These are phyloP conservation scores for Drosophila equinoxialis DNA, from an alignment of 1,140 invertebrate species.

Conservation along the genomic window DNA sequence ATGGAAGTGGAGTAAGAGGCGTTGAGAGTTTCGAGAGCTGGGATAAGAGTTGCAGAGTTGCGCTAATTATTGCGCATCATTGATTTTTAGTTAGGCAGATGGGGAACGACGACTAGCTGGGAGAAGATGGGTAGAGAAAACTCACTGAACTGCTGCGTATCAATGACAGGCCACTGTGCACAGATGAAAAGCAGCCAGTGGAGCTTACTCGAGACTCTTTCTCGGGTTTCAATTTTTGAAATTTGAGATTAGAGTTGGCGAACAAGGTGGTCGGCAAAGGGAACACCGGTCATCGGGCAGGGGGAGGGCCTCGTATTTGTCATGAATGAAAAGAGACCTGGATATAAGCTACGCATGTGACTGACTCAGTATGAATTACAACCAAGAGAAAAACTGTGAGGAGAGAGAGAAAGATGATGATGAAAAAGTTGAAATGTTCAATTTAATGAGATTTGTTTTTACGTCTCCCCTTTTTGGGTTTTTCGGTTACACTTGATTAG, in stretches of 20 bases:
- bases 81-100: constrained; percentile 41
- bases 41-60: constrained; percentile 44
- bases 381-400: neutral
- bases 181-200: constrained; percentile 37
- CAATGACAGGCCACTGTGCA: constrained; percentile 62
- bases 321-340: constrained; percentile 66
- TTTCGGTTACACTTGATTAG: constrained; percentile 71
- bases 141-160: constrained; percentile 29
- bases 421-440: constrained; percentile 28
- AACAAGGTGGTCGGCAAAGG: too few relatives aligned
- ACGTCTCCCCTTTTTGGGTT: constrained; percentile 26
- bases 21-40: constrained; percentile 13
- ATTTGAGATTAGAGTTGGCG: constrained; percentile 22
- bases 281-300: too few relatives aligned
- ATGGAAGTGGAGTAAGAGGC: constrained; percentile 6
- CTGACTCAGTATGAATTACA: constrained; percentile 33
- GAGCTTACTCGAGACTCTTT: neutral
- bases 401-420: neutral
- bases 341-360: constrained; percentile 39
- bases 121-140: neutral
- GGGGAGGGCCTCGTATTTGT: constrained; percentile 20
- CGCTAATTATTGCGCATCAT: constrained; percentile 78
- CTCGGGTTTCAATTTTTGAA: constrained; percentile 66
- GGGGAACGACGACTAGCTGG: neutral
- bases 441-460: constrained; percentile 39